Base-by-base conservation (phyloP, 2,113 vertebrate species). In the Bufo bufo region DNA sequence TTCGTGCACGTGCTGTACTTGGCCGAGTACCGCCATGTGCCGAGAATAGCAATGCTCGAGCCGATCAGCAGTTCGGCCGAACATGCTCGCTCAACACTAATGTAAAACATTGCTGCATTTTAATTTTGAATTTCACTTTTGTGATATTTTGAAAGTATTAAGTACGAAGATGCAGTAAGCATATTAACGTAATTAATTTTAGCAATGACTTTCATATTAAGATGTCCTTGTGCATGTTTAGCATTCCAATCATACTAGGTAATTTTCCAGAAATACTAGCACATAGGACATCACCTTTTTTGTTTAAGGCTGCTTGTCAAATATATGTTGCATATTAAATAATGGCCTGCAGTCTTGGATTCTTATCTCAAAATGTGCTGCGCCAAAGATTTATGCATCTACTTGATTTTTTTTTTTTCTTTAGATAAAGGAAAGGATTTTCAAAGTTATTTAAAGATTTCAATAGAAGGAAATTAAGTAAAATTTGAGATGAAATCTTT, bases 201-300 rank as follows among this genome's bases (percentile, higher is more conserved):
- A 58, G 50, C 74, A 86, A 66, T 86, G 85, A 78, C 85, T 86
- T 86, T 66, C 74, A 77, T 43, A 75, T 58, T 78, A 86, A 78
- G 56, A 65, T 86, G 75, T 78, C 85, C 75, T 86, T 77, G 74
- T 86, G 74, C 75, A 78, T 86, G 74, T 86, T 78, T 86, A 66
- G 78, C 77, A 86, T 66, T 49, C 49, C 4, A 78, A 77, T 52
- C 59, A 66, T 66, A 86, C 66, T 78, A 63, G 85, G 59, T 78
- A 65, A 86, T 86, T 86, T 86, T 17, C 58, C 19, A 78, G 74
- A 78, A 86, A 86, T 77, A 65, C 59, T 59, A 59, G 69, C 63
- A 23, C 56, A 43, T 85, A 71, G 56, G 83, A 74, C 33, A 77
- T 65, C 72, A 77, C 16, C 56, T 85, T 85, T 63, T 74, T 63